phyloP scores from a whole-genome alignment of 2,113 vertebrate species.

The Microtus oregoni region DNA sequence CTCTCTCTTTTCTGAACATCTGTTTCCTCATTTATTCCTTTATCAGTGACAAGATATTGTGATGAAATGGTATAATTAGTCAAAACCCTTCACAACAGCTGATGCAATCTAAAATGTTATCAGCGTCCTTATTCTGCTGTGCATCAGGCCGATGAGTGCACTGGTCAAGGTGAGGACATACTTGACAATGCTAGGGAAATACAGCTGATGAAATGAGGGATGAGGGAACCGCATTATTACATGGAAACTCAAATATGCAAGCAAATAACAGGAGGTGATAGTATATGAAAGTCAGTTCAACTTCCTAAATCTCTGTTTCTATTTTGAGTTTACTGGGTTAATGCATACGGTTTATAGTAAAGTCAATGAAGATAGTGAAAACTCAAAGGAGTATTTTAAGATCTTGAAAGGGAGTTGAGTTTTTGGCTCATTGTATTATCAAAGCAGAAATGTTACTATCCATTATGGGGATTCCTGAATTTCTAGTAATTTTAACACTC shows the following conservation, averaged over 20 bases:
- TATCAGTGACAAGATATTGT: neutral
- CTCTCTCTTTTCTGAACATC: constrained; percentile 7
- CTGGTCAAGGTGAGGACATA: neutral
- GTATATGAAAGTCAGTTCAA: neutral
- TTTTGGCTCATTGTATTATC: neutral
- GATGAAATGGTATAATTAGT: constrained; percentile 31
- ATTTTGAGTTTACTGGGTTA: neutral
- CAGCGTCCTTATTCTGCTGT: neutral
- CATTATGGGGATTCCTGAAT: neutral
- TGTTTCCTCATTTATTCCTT: neutral
- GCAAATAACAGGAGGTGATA: neutral
- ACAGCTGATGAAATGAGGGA: neutral
- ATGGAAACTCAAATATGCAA: neutral
- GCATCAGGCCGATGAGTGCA: neutral
- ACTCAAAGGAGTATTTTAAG: constrained; percentile 46
- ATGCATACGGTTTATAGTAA: neutral
- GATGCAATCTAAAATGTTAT: neutral
- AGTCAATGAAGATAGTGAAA: constrained; percentile 45
- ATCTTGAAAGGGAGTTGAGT: neutral
- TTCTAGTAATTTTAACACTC: constrained; percentile 13
- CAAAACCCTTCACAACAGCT: neutral
- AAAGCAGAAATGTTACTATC: constrained; percentile 30
- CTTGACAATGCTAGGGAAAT: neutral
- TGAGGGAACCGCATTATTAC: neutral
- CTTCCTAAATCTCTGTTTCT: constrained; percentile 6